Percentiles rank a stretch among this genome's conserved stretches.
Conservation (phyloP, 2,797 vertebrate genomes). For the Heterohyrax brucei region DNA sequence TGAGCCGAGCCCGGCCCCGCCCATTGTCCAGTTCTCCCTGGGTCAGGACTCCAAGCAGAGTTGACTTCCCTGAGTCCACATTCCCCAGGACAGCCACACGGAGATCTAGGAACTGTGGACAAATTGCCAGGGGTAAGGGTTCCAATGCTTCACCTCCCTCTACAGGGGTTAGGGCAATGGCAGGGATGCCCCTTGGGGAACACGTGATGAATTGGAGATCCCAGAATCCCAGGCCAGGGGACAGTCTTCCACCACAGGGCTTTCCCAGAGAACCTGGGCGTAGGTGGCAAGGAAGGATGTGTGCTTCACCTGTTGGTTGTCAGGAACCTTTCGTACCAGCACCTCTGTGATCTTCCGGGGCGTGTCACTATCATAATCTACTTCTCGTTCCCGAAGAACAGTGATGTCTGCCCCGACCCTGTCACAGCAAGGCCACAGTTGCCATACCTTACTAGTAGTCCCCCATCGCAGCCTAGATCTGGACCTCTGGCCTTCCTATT, state of each 20-base stretch:
- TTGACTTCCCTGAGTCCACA: conserved; percentile 98
- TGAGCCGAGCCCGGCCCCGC: conserved; percentile 96
- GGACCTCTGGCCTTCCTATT: background rate
- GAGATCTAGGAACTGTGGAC: conserved; percentile 96
- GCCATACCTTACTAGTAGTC: background rate
- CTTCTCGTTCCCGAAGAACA: conserved; percentile 95
- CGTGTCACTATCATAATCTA: conserved; percentile 95
- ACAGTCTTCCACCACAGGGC: background rate
- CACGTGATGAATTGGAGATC: background rate
- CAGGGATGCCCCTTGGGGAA: background rate
- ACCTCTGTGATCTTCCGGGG: conserved; percentile 97
- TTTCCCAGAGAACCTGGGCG: background rate
- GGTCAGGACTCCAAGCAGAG: conserved; percentile 96
- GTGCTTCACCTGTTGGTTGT: conserved; percentile 96
- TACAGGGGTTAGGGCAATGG: background rate
- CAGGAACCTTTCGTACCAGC: conserved; percentile 98
- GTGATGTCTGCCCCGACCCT: conserved; percentile 98
- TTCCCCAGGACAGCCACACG: conserved; percentile 98
- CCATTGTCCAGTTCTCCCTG: conserved; percentile 99
- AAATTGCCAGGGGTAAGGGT: conserved; percentile 72
- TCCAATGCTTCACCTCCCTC: background rate
- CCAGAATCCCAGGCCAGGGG: conserved; percentile 8
- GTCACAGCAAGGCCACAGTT: conserved; percentile 72
- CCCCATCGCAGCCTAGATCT: background rate
- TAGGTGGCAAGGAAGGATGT: background rate